Evolutionary conservation across 2,797 vertebrate genomes (phyloP).

Genomic region (Crypturellus tataupa): DNA sequence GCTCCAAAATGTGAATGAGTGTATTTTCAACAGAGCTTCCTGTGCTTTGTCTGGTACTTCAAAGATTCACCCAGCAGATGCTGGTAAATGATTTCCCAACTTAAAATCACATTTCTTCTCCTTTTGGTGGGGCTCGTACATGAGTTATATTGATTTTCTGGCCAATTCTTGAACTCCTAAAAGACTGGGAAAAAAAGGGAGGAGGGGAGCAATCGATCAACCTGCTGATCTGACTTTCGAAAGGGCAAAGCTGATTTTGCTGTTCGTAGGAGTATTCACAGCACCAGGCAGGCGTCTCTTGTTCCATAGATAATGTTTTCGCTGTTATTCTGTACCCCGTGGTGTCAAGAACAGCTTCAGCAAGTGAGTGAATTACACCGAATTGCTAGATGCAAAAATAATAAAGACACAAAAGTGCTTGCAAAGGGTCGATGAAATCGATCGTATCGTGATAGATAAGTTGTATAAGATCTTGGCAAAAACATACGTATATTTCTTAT

Average conservation of each 20-base stretch:
- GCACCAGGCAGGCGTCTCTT: conserved; percentile 8
- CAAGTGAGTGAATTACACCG: conserved; percentile 31
- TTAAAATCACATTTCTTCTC: conserved; percentile 36
- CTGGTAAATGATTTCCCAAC: conserved; percentile 67
- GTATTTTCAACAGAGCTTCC: conserved; percentile 63
- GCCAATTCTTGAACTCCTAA: conserved; percentile 26
- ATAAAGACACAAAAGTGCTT: conserved; percentile 1
- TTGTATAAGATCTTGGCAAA: background rate
- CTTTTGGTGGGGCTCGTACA: conserved; percentile 21
- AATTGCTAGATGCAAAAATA: conserved; percentile 49
- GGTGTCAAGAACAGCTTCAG: conserved; percentile 40
- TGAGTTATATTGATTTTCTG: conserved; percentile 52
- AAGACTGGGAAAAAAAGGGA: conserved; percentile 37
- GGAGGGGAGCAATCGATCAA: conserved; percentile 50
- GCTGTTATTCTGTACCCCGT: conserved; percentile 47
- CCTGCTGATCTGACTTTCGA: conserved; percentile 54
- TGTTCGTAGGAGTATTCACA: conserved; percentile 19
- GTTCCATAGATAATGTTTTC: conserved; percentile 53
- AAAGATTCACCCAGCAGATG: conserved; percentile 63
- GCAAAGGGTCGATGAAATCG: background rate
- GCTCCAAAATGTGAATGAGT: conserved; percentile 56
- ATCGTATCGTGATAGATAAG: background rate
- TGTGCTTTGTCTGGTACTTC: conserved; percentile 47
- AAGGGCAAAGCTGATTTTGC: conserved; percentile 53
- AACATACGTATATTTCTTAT: background rate